Evolutionary conservation across 2,888 invertebrate genomes (phyloP), one percentile per base, ranked within the genome.

Genomic region (Teleiodes luculella): DNA sequence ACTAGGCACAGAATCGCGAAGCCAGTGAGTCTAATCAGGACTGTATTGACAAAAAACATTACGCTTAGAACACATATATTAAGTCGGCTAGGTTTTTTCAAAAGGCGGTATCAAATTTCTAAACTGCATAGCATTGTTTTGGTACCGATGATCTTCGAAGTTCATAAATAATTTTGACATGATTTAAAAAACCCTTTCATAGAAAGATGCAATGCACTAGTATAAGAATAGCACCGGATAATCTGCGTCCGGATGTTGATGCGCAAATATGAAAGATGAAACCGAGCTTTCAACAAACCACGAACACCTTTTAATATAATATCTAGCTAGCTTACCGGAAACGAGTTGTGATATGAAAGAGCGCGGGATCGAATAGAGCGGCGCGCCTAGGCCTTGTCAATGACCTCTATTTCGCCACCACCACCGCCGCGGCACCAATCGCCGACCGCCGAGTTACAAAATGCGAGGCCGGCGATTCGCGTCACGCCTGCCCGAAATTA

Each of bases 371-470:
- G 69, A 74, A 72, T 54, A 35, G 37, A 48, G 74, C 70, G 75
- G 74, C 70, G 66, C 72, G 71, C 30, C 80, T 80, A 82, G 81
- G 80, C 80, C 78, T 86, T 88, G 87, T 87, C 87, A 86, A 83
- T 88, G 87, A 87, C 87, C 87, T 80, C 83, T 85, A 86, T 86
- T 88, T 84, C 72, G 84, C 81, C 81, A 80, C 74, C n/a, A n/a
- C n/a, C n/a, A n/a, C n/a, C n/a, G n/a, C n/a, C n/a, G n/a, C n/a
- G n/a, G n/a, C n/a, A n/a, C n/a, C n/a, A n/a, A n/a, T n/a, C n/a
- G n/a, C n/a, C 69, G 70, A 73, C 72, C 74, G 71, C 68, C 70
- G 73, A 72, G 71, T 78, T 78, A 79, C 76, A 75, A 79, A 80
- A 80, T 72, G 74, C 67, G 70, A 79, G 80, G 78, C 78, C 80